Evolutionary conservation across 2,888 invertebrate genomes (phyloP).

Genomic region (Oscheius sp.): DNA sequence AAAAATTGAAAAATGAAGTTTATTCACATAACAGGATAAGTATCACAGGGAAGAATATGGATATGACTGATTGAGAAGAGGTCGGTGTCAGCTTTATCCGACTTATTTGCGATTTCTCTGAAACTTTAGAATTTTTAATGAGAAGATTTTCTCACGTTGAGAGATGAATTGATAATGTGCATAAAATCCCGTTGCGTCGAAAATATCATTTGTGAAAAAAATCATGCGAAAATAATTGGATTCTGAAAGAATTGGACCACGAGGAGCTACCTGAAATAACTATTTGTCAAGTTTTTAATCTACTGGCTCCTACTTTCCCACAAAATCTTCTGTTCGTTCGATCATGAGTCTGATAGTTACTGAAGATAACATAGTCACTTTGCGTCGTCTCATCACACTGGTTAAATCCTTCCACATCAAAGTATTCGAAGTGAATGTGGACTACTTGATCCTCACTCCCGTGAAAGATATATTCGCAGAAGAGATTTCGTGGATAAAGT

Average conservation of each 20-base stretch:
- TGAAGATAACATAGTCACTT: constrained; percentile 95
- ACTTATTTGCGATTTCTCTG: constrained; percentile 55
- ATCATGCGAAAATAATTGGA: constrained; percentile 86
- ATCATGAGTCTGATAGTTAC: constrained; percentile 89
- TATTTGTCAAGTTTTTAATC: neutral
- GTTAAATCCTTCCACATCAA: constrained; percentile 86
- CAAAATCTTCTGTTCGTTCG: constrained; percentile 88
- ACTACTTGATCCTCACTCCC: constrained; percentile 73
- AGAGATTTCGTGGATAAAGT: constrained; percentile 85
- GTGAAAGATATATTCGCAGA: constrained; percentile 90
- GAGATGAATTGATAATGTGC: constrained; percentile 84
- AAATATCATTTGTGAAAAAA: constrained; percentile 89
- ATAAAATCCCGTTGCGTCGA: constrained; percentile 92
- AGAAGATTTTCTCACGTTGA: constrained; percentile 27
- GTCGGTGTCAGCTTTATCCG: constrained; percentile 52
- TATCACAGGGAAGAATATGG: constrained; percentile 1
- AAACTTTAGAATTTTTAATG: neutral
- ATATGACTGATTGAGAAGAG: neutral
- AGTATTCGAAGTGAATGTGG: constrained; percentile 85
- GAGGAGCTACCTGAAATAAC: constrained; percentile 34
- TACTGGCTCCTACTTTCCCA: constrained; percentile 76
- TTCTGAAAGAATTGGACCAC: constrained; percentile 51
- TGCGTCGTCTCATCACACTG: constrained; percentile 85
- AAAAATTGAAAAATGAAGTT: too few relatives aligned
- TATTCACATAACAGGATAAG: too few relatives aligned